Percentiles rank a stretch among this genome's conserved stretches.
phyloP scores from a whole-genome alignment of 2,113 vertebrate species.

The Rallus limicola region DNA sequence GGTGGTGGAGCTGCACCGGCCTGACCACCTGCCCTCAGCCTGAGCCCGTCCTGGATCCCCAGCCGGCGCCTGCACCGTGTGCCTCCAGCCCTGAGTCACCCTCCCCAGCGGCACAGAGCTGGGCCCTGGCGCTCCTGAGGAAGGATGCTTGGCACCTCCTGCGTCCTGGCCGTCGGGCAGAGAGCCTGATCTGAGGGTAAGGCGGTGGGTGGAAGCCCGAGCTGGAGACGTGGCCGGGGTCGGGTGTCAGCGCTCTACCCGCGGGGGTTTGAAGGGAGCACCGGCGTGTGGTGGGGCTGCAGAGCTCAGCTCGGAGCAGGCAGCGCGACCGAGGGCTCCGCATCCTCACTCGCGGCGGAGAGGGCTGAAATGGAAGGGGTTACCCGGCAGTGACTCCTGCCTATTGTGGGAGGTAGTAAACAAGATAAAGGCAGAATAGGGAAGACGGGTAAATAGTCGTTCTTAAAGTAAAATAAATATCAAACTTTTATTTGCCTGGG shows the following conservation, averaged over 20 bases:
- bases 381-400: not conserved
- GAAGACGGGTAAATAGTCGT: not conserved
- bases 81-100: not conserved
- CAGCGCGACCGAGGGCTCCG: accelerated
- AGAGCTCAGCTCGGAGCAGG: not conserved
- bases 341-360: not conserved
- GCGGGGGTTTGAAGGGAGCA: not conserved
- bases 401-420: not conserved
- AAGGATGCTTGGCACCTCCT: not conserved
- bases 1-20: not conserved
- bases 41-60: not conserved
- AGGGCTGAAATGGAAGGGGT: not conserved
- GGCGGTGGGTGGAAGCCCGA: not conserved
- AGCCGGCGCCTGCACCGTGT: not conserved
- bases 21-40: not conserved
- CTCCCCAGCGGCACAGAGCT: not conserved
- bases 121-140: no score
- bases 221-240: not conserved
- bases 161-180: accelerated
- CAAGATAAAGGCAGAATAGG: not conserved
- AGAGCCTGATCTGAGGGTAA: not conserved
- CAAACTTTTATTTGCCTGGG: not conserved
- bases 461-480: not conserved
- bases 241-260: not conserved
- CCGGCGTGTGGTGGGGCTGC: accelerated